Conservation (phyloP, 2,888 invertebrate genomes). For the Calameuta idolon region DNA sequence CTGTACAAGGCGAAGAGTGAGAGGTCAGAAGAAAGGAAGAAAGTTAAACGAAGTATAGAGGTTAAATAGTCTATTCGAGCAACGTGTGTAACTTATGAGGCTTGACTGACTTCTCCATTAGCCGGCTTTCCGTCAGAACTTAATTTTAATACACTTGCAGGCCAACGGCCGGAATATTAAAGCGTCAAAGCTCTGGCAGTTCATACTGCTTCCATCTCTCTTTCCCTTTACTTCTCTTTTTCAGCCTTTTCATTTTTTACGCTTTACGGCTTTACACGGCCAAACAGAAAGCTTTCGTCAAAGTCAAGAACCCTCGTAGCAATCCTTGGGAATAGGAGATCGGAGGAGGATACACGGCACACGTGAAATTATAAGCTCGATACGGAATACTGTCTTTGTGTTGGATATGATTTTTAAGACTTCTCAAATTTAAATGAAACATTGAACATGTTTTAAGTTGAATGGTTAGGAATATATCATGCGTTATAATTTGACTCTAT, state of each 20-base stretch:
- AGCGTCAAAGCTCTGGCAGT: conserved; percentile 6
- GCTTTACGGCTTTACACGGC: not conserved
- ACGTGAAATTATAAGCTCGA: too few species aligned
- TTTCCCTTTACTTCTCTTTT: conserved; percentile 24
- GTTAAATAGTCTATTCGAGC: conserved; percentile 40
- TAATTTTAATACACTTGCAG: conserved; percentile 50
- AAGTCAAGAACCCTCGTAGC: not conserved
- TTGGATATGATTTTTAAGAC: not conserved
- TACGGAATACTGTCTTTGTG: not conserved
- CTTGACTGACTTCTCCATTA: conserved; percentile 61
- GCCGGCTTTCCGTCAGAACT: conserved; percentile 44
- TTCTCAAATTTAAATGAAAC: not conserved
- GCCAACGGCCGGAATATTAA: conserved; percentile 13
- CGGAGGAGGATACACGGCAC: not conserved
- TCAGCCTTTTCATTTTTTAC: conserved; percentile 15
- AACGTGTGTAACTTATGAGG: conserved; percentile 49
- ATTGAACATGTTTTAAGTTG: not conserved
- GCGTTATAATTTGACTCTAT: not conserved
- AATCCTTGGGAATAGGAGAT: not conserved
- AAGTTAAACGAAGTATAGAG: conserved; percentile 39
- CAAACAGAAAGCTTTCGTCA: not conserved
- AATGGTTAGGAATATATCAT: not conserved
- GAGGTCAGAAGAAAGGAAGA: not conserved
- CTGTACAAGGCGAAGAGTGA: not conserved
- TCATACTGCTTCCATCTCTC: conserved; percentile 10